Evolutionary conservation across 2,113 vertebrate genomes (phyloP).

Genomic region (Tor tambroides): DNA sequence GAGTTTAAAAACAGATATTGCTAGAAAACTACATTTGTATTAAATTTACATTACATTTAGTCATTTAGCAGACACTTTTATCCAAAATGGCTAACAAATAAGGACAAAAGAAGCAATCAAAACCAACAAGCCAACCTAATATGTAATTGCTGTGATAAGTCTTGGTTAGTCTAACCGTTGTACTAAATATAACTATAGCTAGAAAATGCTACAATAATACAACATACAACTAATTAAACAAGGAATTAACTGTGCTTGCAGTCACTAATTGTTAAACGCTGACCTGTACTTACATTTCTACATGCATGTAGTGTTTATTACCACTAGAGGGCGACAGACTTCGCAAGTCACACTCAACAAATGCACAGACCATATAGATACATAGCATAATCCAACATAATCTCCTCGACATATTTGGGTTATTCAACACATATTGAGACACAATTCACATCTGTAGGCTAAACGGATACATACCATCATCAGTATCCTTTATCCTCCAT

Average conservation of each 20-base stretch:
- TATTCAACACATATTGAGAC: no score
- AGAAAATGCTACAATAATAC: background rate
- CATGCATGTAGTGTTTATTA: background rate
- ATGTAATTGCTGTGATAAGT: no score
- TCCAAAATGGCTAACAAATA: no score
- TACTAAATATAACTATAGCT: background rate
- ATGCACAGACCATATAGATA: background rate
- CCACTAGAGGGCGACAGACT: slow-evolving; percentile 26
- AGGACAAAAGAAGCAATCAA: no score
- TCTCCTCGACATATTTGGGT: background rate
- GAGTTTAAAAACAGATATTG: background rate
- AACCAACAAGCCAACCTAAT: no score
- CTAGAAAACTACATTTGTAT: background rate
- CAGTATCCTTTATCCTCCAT: background rate
- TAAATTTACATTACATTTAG: background rate
- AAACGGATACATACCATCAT: background rate
- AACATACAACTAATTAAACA: background rate
- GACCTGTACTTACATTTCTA: background rate
- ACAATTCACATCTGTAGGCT: background rate
- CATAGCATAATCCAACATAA: background rate
- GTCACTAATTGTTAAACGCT: background rate
- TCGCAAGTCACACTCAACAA: background rate
- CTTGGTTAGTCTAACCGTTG: background rate
- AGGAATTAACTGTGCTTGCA: background rate
- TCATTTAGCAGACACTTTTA: no score